Percentiles rank a stretch among this genome's conserved stretches.
Evolutionary conservation across 1,140 invertebrate genomes (phyloP).

Genomic region (Telenomus remus): DNA sequence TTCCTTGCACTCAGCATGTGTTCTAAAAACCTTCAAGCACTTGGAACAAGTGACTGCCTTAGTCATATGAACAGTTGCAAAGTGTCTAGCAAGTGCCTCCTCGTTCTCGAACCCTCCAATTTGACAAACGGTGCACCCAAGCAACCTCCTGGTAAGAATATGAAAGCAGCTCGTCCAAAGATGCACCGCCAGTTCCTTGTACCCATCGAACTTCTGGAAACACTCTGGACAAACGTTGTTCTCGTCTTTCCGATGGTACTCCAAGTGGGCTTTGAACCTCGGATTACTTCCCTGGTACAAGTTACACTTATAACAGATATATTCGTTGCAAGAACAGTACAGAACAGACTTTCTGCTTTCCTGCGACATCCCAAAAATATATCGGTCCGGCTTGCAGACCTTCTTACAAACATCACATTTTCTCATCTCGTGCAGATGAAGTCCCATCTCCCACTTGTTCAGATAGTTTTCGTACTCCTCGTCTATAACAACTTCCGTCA

Average conservation of each 20-base stretch:
- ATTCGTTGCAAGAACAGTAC: slow-evolving; percentile 67
- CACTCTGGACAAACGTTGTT: slow-evolving; percentile 67
- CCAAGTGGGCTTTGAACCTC: slow-evolving; percentile 63
- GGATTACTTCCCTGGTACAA: slow-evolving; percentile 59
- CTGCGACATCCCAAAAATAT: slow-evolving; percentile 65
- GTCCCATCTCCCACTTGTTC: slow-evolving; percentile 34
- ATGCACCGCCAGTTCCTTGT: slow-evolving; percentile 61
- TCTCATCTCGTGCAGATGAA: slow-evolving; percentile 14
- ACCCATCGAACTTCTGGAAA: slow-evolving; percentile 44
- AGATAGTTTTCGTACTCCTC: slow-evolving; percentile 18
- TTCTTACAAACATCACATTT: slow-evolving; percentile 60
- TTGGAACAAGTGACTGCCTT: slow-evolving; percentile 59
- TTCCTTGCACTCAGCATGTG: slow-evolving; percentile 51
- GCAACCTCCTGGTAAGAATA: slow-evolving; percentile 53
- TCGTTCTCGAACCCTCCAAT: slow-evolving; percentile 67
- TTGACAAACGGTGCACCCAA: slow-evolving; percentile 66
- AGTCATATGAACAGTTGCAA: slow-evolving; percentile 61
- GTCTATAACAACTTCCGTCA: slow-evolving; percentile 9
- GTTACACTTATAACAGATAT: slow-evolving; percentile 64
- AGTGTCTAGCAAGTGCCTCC: slow-evolving; percentile 66
- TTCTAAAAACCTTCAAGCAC: slow-evolving; percentile 60
- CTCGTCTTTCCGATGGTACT: slow-evolving; percentile 61
- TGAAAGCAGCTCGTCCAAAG: slow-evolving; percentile 69
- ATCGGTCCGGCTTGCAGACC: slow-evolving; percentile 58
- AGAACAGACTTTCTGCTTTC: slow-evolving; percentile 32